phyloP scores from a whole-genome alignment of 64 coral and sea anemone genomes.

The Porites australiensis region DNA sequence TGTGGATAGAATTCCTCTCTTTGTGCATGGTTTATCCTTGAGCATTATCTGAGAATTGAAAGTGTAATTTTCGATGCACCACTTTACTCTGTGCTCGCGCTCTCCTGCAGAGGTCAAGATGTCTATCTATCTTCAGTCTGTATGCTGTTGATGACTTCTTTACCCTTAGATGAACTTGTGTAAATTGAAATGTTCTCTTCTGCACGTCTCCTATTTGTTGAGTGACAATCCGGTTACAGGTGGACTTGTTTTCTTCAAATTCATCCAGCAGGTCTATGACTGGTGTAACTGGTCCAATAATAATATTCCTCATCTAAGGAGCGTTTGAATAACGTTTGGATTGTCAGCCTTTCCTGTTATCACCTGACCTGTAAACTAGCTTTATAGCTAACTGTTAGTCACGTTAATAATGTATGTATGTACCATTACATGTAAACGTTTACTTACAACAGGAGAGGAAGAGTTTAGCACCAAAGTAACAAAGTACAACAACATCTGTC shows the following conservation, averaged over 20 bases:
- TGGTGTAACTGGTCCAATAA: too few species aligned
- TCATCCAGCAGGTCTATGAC: too few species aligned
- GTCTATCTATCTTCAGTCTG: neutral
- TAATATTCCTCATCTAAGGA: too few species aligned
- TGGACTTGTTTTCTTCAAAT: too few species aligned
- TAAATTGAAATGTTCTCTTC: neutral
- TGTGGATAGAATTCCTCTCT: neutral
- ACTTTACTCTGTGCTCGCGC: neutral
- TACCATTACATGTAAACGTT: too few species aligned
- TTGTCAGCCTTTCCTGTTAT: neutral
- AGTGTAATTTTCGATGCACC: neutral
- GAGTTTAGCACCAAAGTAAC: neutral
- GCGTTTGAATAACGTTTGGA: too few species aligned
- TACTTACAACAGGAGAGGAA: neutral
- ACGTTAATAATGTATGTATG: too few species aligned
- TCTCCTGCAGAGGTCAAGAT: neutral
- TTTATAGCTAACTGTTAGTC: too few species aligned
- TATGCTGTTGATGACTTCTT: neutral
- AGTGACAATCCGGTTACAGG: too few species aligned
- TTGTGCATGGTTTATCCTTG: neutral
- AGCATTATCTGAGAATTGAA: too few species aligned
- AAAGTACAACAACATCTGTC: constrained; percentile 6
- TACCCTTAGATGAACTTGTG: neutral
- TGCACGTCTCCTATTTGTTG: neutral
- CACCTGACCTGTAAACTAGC: too few species aligned